phyloP scores from a whole-genome alignment of 2,113 vertebrate species.

The Equus przewalskii region DNA sequence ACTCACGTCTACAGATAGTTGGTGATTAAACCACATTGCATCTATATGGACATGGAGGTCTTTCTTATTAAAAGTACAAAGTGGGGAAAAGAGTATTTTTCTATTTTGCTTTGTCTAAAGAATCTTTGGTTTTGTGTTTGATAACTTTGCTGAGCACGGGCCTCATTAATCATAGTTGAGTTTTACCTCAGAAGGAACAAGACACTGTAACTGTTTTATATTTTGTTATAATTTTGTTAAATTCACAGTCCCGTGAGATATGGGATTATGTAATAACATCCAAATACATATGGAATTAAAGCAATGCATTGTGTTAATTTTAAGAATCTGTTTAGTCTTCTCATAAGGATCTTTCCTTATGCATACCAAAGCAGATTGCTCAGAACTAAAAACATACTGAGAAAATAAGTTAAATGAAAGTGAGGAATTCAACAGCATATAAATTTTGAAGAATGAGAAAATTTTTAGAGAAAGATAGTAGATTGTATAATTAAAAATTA shows the following conservation, averaged over 20 bases:
- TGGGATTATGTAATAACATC: background rate
- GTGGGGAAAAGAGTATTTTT: background rate
- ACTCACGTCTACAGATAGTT: background rate
- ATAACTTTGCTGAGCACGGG: background rate
- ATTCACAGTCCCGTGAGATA: background rate
- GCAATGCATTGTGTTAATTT: background rate
- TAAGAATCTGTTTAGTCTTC: background rate
- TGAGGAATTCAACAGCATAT: background rate
- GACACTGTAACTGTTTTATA: background rate
- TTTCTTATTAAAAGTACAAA: background rate
- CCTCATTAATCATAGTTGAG: background rate
- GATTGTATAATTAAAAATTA: background rate
- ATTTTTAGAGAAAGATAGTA: background rate
- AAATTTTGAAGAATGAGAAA: background rate
- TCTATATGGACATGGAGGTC: background rate
- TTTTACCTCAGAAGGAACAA: background rate
- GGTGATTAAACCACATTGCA: background rate
- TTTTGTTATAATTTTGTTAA: background rate
- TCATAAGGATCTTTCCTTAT: background rate
- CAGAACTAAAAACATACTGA: background rate
- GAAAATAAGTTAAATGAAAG: constrained; percentile 24
- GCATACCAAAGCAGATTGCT: background rate
- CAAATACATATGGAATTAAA: background rate
- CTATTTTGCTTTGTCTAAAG: background rate
- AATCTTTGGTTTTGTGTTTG: background rate